Evolutionary conservation across 2,888 invertebrate species (phyloP).

Genomic region (Pachycephus smyrnensis): DNA sequence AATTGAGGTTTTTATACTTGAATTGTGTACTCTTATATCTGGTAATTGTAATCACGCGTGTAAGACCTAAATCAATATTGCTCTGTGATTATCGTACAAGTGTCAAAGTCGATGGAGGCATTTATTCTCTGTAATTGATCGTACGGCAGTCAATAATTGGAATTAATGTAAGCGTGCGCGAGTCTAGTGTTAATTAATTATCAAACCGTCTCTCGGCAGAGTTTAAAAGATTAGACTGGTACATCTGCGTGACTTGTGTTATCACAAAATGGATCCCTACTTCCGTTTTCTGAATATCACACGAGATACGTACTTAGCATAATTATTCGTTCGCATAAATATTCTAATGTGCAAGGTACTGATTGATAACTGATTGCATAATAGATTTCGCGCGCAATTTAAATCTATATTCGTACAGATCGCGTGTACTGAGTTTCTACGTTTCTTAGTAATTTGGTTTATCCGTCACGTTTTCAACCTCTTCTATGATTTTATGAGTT

Average conservation of each 20-base stretch:
- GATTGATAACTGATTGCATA: not conserved
- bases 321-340: not conserved
- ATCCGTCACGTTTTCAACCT: not conserved
- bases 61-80: not conserved
- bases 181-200: not conserved
- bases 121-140: not conserved
- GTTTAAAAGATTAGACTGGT: not conserved
- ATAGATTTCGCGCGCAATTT: not conserved
- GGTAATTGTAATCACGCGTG: not conserved
- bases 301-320: not conserved
- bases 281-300: not conserved
- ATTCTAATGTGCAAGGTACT: not conserved
- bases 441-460: not conserved
- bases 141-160: not conserved
- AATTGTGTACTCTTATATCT: not conserved
- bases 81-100: not conserved
- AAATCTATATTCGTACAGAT: not conserved
- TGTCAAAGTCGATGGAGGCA: not conserved
- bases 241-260: not conserved
- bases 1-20: not conserved
- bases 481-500: conserved; percentile 29
- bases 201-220: not conserved
- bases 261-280: not conserved
- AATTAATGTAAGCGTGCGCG: not conserved
- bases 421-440: not conserved